Percentiles rank a stretch among this genome's conserved stretches.
phyloP scores from a whole-genome alignment of 2,888 invertebrate species.

The Elgonia sp. region DNA sequence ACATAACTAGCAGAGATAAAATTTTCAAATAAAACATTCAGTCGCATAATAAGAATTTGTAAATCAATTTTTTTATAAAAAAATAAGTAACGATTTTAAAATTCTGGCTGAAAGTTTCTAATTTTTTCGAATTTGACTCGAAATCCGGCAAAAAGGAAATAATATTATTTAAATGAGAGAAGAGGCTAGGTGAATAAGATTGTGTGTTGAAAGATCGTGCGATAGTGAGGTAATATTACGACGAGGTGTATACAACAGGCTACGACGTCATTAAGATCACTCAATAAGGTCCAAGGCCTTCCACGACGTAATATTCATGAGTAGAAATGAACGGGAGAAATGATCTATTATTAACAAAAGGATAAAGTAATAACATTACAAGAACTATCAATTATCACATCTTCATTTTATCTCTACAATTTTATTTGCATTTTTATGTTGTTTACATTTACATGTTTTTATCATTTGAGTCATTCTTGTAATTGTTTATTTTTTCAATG shows the following conservation, averaged over 20 bases:
- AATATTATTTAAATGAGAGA: conserved; percentile 54
- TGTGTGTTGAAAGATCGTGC: conserved; percentile 68
- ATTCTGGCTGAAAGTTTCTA: too few species aligned
- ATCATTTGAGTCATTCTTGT: too few species aligned
- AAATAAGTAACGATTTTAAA: too few species aligned
- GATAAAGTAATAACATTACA: conserved; percentile 4
- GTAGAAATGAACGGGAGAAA: conserved; percentile 71
- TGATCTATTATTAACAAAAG: conserved; percentile 66
- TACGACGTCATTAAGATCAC: conserved; percentile 69
- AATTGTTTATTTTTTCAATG: too few species aligned
- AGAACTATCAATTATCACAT: conserved; percentile 1
- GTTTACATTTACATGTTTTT: too few species aligned
- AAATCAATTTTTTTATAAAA: too few species aligned
- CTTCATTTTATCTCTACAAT: not conserved
- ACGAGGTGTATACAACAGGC: conserved; percentile 57
- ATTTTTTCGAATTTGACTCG: not conserved
- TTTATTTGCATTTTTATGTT: too few species aligned
- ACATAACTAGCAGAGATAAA: too few species aligned
- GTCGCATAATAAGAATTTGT: too few species aligned
- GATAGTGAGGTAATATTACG: conserved; percentile 69
- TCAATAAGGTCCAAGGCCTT: conserved; percentile 73
- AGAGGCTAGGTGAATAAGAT: conserved; percentile 52
- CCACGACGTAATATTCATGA: conserved; percentile 65
- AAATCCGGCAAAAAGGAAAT: conserved; percentile 12
- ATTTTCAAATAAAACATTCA: too few species aligned